These are phyloP conservation scores for Mus pahari DNA, from an alignment of 2,113 vertebrate species.

Conservation along the genomic window DNA sequence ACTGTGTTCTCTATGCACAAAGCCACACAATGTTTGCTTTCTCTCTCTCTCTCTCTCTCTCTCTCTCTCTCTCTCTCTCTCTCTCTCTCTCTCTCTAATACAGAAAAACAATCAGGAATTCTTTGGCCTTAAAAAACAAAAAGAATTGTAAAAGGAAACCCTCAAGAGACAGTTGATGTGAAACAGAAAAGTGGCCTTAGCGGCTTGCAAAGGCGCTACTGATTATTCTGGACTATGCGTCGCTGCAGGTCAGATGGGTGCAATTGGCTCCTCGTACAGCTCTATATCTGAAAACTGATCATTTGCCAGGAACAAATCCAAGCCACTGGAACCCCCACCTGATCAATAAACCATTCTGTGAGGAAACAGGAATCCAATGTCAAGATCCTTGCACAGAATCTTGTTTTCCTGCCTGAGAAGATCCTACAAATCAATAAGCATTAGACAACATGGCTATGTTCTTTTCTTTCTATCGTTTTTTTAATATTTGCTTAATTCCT, in stretches of 20 bases:
- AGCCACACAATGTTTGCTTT: not conserved
- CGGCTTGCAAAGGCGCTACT: not conserved
- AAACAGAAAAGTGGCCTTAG: not conserved
- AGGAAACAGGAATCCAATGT: constrained; percentile 39
- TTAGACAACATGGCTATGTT: constrained; percentile 53
- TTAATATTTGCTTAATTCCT: constrained; percentile 69
- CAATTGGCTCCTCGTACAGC: accelerated
- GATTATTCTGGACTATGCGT: not conserved
- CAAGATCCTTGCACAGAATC: constrained; percentile 54
- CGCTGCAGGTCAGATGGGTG: not conserved
- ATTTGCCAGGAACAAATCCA: not conserved
- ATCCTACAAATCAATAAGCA: constrained; percentile 67
- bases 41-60: not conserved
- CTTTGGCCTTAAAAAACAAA: not conserved
- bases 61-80: no score
- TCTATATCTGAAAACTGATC: not conserved
- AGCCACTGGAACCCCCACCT: not conserved
- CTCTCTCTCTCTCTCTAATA: not conserved
- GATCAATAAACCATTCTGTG: constrained; percentile 33
- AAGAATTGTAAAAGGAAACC: not conserved
- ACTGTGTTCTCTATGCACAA: not conserved
- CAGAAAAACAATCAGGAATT: not conserved
- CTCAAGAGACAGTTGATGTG: not conserved
- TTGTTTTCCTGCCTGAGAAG: constrained; percentile 63
- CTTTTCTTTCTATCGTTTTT: constrained; percentile 67